Evolutionary conservation across 2,888 invertebrate species (phyloP).

Genomic region (Beris morrisii): DNA sequence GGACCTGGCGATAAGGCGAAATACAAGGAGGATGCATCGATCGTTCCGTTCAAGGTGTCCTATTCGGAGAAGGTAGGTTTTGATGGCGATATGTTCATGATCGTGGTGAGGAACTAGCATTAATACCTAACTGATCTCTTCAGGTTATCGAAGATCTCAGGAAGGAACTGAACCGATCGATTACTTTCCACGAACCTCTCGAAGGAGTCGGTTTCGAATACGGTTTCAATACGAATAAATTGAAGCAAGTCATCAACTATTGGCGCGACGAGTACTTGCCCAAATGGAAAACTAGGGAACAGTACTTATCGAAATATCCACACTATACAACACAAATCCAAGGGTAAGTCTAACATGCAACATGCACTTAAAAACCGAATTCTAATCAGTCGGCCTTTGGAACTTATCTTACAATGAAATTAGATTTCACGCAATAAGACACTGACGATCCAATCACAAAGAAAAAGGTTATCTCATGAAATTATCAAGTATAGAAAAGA

Average conservation of each 20-base stretch:
- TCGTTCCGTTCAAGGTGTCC: conserved; percentile 28
- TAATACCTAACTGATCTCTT: not conserved
- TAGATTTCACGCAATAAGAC: too few relatives aligned
- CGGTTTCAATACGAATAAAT: conserved; percentile 74
- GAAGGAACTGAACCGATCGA: conserved; percentile 60
- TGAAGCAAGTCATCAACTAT: conserved; percentile 69
- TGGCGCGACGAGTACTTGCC: conserved; percentile 77
- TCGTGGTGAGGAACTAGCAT: too few relatives aligned
- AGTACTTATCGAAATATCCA: conserved; percentile 70
- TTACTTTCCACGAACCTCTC: conserved; percentile 61
- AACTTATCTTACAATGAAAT: too few relatives aligned
- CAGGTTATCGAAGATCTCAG: conserved; percentile 64
- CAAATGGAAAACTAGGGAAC: conserved; percentile 67
- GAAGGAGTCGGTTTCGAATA: conserved; percentile 74
- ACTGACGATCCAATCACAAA: too few relatives aligned
- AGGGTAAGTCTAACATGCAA: conserved; percentile 50
- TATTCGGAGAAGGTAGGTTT: conserved; percentile 37
- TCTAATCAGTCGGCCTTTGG: too few relatives aligned
- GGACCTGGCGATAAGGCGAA: conserved; percentile 48
- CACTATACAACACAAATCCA: conserved; percentile 78
- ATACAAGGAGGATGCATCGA: conserved; percentile 47
- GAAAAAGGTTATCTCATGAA: too few relatives aligned
- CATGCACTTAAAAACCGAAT: too few relatives aligned
- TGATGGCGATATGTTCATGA: too few relatives aligned
- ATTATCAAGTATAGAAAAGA: too few relatives aligned